A percentile compares a stretch with the other conserved stretches of the same genome.
These are phyloP conservation scores for Cryptocephalus primarius DNA, from an alignment of 2,888 invertebrate species.

Conservation along the genomic window DNA sequence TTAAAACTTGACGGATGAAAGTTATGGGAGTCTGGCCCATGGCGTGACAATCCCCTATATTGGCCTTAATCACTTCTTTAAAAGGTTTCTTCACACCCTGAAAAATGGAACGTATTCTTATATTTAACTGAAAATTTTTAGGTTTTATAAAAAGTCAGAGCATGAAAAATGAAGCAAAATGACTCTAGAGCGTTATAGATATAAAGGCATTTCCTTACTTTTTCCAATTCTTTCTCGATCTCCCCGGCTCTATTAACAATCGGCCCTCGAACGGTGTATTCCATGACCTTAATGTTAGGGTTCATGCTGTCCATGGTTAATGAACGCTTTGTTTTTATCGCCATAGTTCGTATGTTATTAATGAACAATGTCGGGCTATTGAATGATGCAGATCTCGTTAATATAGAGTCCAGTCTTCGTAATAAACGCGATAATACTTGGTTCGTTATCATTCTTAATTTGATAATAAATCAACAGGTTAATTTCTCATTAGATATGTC, in stretches of 20 bases:
- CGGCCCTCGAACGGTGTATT: slow-evolving; percentile 97
- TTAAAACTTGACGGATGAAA: slow-evolving; percentile 87
- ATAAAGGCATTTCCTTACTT: slow-evolving; percentile 45
- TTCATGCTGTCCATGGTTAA: slow-evolving; percentile 67
- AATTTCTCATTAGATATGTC: too few species aligned
- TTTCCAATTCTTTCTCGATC: slow-evolving; percentile 81
- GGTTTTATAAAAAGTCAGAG: too few species aligned
- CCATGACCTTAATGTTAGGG: slow-evolving; percentile 79
- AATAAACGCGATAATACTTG: too few species aligned
- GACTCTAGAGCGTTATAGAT: too few species aligned
- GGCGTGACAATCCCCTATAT: slow-evolving; percentile 98
- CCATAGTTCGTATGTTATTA: too few species aligned
- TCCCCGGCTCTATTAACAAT: slow-evolving; percentile 85
- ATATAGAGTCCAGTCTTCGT: too few species aligned
- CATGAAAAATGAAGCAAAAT: too few species aligned
- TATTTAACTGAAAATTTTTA: too few species aligned
- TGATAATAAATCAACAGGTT: too few species aligned
- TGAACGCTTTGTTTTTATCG: slow-evolving; percentile 6
- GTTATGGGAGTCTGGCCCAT: slow-evolving; percentile 94
- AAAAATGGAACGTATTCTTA: slow-evolving; percentile 1
- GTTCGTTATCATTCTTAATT: too few species aligned
- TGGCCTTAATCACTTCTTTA: slow-evolving; percentile 85
- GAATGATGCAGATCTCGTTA: too few species aligned
- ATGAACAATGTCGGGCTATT: too few species aligned
- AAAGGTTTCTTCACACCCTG: slow-evolving; percentile 88